Evolutionary conservation across 2,797 vertebrate genomes (phyloP).

Genomic region (Perdix hodgsoniae): DNA sequence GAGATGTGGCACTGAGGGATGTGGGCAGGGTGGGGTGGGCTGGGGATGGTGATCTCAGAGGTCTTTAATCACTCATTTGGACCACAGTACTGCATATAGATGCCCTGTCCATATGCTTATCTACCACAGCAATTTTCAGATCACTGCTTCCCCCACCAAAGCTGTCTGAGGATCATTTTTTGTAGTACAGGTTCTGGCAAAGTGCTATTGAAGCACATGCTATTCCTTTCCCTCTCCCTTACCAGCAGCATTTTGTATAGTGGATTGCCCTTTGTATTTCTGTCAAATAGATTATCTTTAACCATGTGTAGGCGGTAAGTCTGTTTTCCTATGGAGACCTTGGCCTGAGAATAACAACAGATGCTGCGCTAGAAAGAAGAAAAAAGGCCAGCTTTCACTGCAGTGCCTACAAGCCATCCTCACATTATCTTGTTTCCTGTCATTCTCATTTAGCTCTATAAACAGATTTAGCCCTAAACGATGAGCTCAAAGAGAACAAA

Average conservation of each 20-base stretch:
- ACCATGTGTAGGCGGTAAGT: neutral
- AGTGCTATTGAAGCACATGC: accelerated
- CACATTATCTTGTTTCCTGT: neutral
- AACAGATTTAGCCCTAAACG: neutral
- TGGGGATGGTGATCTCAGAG: too few relatives aligned
- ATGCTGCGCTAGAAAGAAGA: neutral
- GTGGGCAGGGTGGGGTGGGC: too few relatives aligned
- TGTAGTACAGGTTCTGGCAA: accelerated
- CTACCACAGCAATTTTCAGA: neutral
- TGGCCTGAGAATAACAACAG: neutral
- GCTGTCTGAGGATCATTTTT: neutral
- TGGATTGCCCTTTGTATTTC: neutral
- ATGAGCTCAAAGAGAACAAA: constrained; percentile 16
- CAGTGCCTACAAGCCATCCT: neutral
- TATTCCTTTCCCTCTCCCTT: neutral
- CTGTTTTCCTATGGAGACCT: neutral
- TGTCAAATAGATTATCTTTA: neutral
- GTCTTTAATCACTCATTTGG: neutral
- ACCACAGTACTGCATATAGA: neutral
- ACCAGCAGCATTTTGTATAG: neutral
- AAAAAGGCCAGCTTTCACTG: neutral
- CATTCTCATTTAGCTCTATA: neutral
- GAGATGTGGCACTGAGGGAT: too few relatives aligned
- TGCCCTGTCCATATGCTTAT: neutral
- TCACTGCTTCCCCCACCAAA: neutral